Conservation (phyloP, 2,113 vertebrate species). For the Budorcas taxicolor region DNA sequence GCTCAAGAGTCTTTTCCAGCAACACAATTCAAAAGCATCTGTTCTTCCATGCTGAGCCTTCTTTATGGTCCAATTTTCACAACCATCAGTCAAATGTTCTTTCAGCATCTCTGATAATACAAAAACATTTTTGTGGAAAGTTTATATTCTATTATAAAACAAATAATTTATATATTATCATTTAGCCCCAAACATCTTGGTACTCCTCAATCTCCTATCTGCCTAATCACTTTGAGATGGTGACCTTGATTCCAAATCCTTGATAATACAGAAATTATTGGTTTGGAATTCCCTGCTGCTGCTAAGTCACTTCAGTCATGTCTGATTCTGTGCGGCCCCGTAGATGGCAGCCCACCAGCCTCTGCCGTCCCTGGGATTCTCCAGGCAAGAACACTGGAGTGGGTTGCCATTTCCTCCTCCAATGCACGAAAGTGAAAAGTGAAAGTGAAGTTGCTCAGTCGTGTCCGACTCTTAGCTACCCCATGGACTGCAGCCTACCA, state of each 20-base stretch:
- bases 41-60: not conserved
- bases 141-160: not conserved
- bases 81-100: not conserved
- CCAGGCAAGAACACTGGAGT: too few species aligned
- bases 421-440: too few species aligned
- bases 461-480: too few species aligned
- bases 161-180: not conserved
- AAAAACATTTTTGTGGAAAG: not conserved
- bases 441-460: too few species aligned
- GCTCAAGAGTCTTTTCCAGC: not conserved
- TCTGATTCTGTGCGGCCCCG: rapidly evolving
- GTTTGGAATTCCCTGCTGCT: not conserved
- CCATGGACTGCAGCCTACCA: too few species aligned
- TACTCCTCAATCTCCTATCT: not conserved
- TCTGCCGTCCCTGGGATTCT: too few species aligned
- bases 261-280: not conserved
- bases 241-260: not conserved
- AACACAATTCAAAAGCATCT: not conserved
- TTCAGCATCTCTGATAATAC: not conserved
- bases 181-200: not conserved
- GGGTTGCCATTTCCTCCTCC: too few species aligned
- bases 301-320: too few species aligned
- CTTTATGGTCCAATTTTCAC: not conserved
- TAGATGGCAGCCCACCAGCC: too few species aligned
- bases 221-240: not conserved